These are phyloP conservation scores for Papilio helenus DNA, from an alignment of 1,140 invertebrate species.

Conservation along the genomic window DNA sequence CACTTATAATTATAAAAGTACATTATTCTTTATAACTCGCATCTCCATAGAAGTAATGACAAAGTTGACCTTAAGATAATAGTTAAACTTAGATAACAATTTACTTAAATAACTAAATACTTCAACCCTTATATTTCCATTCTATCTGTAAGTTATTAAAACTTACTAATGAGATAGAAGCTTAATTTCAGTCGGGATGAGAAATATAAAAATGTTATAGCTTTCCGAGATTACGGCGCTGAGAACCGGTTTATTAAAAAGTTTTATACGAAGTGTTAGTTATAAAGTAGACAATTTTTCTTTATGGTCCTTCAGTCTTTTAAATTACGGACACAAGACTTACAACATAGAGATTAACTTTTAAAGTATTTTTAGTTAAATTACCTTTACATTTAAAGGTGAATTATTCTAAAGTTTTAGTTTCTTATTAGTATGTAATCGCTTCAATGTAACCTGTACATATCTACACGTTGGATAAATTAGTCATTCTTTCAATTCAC, in stretches of 20 bases:
- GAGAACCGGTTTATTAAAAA: constrained; percentile 40
- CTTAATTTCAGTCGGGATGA: constrained; percentile 43
- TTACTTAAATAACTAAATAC: constrained; percentile 10
- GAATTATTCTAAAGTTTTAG: too few relatives aligned
- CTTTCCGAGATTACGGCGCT: constrained; percentile 33
- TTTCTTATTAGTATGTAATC: too few relatives aligned
- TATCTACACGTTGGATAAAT: too few relatives aligned
- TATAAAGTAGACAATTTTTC: constrained; percentile 37
- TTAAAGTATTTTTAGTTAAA: not conserved
- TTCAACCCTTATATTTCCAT: constrained; percentile 43
- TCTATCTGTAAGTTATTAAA: constrained; percentile 51
- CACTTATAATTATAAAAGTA: too few relatives aligned
- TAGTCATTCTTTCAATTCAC: too few relatives aligned
- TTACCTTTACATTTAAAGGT: too few relatives aligned
- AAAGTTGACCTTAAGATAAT: not conserved
- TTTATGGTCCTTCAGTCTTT: constrained; percentile 34
- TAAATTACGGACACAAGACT: constrained; percentile 20
- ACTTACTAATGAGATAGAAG: constrained; percentile 49
- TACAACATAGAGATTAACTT: not conserved
- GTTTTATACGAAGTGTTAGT: constrained; percentile 36
- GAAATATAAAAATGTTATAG: constrained; percentile 43
- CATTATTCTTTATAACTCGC: too few relatives aligned
- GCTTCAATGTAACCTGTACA: too few relatives aligned
- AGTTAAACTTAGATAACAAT: constrained; percentile 20
- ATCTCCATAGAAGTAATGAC: not conserved